Base-by-base conservation (phyloP, 37 sponge, comb jelly and placozoan species). In the Cladorhizidae sp. region DNA sequence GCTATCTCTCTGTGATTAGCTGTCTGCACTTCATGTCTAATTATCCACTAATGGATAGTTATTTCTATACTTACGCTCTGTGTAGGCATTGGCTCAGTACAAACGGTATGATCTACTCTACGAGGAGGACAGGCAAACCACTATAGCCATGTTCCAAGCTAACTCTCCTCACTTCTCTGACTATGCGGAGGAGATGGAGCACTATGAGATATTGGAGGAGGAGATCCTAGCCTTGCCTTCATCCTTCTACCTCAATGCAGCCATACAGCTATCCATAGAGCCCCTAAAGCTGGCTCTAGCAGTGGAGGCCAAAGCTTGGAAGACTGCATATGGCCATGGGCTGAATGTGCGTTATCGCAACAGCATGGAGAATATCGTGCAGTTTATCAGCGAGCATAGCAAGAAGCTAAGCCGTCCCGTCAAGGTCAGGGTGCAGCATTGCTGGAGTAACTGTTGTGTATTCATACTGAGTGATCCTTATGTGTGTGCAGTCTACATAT, bases 261-360 rank as follows among this genome's bases (percentile, higher is more conserved):
- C 88, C 21, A 80, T 87, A 7, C 65, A 79, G 73, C 65, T 87
- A 9, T 80, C 80, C 64, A 76, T 52, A 80, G 96, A 85, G n/a
- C 85, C 83, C 42, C 79, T 98, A 57, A 98, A 95, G 87, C 67
- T 89, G n/a, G 88, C 98, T 3, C 80, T 98, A 37, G 67, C 51
- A 42, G 98, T 93, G 40, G 98, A 98, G 74, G 90, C 98, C 26
- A 91, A 88, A 63, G 92, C 94, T 14, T 98, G 98, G 98, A 90
- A 90, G 73, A 76, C 86, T 12, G 89, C 89, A 25, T 93, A 86
- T 84, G 98, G 96, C 1, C 81, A 88, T 55, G 74, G 80, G 40
- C 57, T 93, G 68, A 96, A 93, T 64, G 76, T 35, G 2, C 74
- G 81, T 39, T 93, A 93, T 64, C 37, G 89, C 3, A 20, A 75